Conservation (phyloP, 2,113 vertebrate species). For the Cnemophilus loriae region DNA sequence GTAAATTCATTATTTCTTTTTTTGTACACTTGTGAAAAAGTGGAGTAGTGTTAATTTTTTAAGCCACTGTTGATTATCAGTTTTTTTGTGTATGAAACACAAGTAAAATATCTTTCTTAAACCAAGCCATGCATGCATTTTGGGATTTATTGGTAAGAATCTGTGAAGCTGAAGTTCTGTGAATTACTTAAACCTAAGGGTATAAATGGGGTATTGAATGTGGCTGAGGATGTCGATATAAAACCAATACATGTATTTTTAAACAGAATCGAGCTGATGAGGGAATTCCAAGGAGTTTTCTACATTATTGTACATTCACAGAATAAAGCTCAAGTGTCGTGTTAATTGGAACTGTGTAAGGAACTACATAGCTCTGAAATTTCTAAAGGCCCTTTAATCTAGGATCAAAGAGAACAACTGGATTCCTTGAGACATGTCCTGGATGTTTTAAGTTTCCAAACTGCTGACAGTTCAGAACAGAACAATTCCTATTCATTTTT, state of each 20-base stretch:
- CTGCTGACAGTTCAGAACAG: slow-evolving; percentile 13
- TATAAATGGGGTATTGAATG: slow-evolving; percentile 38
- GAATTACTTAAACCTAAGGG: slow-evolving; percentile 40
- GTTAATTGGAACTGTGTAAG: slow-evolving; percentile 36
- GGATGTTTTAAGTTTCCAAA: slow-evolving; percentile 21
- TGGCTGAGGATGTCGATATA: background rate
- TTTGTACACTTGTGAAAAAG: slow-evolving; percentile 81
- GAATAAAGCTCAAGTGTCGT: slow-evolving; percentile 32
- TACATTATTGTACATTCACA: slow-evolving; percentile 23
- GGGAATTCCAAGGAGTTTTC: slow-evolving; percentile 34
- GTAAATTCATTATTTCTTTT: slow-evolving; percentile 80
- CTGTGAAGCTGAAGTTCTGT: slow-evolving; percentile 53
- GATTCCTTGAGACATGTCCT: slow-evolving; percentile 17
- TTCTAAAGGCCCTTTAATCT: slow-evolving; percentile 12
- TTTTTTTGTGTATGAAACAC: slow-evolving; percentile 79
- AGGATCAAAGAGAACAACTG: slow-evolving; percentile 25
- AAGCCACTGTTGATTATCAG: slow-evolving; percentile 75
- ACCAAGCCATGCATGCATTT: slow-evolving; percentile 75
- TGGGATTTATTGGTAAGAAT: slow-evolving; percentile 72
- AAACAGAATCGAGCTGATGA: background rate
- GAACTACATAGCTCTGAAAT: slow-evolving; percentile 28
- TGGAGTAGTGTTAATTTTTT: slow-evolving; percentile 79
- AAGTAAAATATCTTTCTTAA: slow-evolving; percentile 85
- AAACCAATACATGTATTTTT: slow-evolving; percentile 51
- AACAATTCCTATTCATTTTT: background rate